Evolutionary conservation across 2,113 vertebrate genomes (phyloP).

Genomic region (Cisticola juncidis): DNA sequence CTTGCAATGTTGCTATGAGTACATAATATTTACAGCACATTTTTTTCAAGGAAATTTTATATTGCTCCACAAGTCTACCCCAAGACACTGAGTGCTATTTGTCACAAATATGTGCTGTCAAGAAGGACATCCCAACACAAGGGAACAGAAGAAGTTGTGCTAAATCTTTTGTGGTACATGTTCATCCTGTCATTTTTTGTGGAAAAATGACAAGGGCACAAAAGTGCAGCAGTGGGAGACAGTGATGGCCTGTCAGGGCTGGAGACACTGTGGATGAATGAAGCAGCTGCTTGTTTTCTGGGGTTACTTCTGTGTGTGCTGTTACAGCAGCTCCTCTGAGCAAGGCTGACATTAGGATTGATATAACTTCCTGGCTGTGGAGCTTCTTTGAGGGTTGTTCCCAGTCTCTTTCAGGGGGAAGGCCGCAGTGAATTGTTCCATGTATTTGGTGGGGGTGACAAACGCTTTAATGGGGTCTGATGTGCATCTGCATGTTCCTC

Average conservation of each 20-base stretch:
- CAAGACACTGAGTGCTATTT: background rate
- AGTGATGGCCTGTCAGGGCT: background rate
- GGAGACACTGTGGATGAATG: background rate
- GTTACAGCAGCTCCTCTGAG: background rate
- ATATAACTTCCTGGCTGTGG: background rate
- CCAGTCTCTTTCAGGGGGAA: background rate
- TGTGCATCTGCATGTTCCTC: background rate
- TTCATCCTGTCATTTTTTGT: background rate
- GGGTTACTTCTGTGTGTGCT: background rate
- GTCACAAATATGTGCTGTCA: background rate
- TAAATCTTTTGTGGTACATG: background rate
- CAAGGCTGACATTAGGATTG: background rate
- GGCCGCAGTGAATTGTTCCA: background rate
- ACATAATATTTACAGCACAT: background rate
- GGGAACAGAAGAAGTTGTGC: background rate
- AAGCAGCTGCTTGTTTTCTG: background rate
- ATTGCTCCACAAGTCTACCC: background rate
- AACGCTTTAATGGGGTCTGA: fast-evolving
- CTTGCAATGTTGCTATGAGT: background rate
- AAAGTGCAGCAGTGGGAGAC: background rate
- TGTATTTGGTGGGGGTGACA: background rate
- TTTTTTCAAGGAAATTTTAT: background rate
- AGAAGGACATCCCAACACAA: background rate
- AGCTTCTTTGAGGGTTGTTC: background rate
- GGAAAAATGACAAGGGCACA: background rate